Conservation (phyloP, 53 echinoderm and acorn worm species). For the Antedon mediterranea region DNA sequence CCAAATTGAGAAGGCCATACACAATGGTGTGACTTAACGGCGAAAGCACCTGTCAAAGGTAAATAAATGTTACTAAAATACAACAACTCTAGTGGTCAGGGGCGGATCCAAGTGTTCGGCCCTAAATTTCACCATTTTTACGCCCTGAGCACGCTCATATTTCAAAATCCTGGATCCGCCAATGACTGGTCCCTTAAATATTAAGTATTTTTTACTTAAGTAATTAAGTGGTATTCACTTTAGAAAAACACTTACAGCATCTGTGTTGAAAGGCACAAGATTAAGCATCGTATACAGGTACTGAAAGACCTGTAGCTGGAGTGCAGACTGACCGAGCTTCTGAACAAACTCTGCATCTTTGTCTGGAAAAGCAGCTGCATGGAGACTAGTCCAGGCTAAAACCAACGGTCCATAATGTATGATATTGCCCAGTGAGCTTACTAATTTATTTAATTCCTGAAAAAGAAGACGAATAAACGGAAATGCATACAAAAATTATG, state of each 20-base stretch:
- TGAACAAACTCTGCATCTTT: constrained; percentile 25
- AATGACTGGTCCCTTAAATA: too few relatives aligned
- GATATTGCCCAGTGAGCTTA: constrained; percentile 40
- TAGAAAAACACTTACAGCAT: constrained; percentile 24
- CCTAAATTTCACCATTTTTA: too few relatives aligned
- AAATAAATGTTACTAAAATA: too few relatives aligned
- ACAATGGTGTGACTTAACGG: constrained; percentile 40
- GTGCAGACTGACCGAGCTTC: constrained; percentile 64
- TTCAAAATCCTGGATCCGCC: too few relatives aligned
- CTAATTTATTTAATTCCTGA: constrained; percentile 43
- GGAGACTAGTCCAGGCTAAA: constrained; percentile 63
- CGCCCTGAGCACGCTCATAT: too few relatives aligned
- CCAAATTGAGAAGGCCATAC: constrained; percentile 53
- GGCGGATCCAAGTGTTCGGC: too few relatives aligned
- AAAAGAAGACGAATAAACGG: too few relatives aligned
- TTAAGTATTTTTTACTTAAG: too few relatives aligned
- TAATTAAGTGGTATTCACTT: background rate
- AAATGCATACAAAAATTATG: too few relatives aligned
- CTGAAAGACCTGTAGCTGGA: constrained; percentile 67
- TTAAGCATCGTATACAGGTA: constrained; percentile 38
- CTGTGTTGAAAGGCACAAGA: constrained; percentile 4
- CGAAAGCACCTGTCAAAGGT: constrained; percentile 35
- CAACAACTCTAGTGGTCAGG: too few relatives aligned
- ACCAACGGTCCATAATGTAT: constrained; percentile 59
- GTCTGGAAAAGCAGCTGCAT: constrained; percentile 51